Conservation (phyloP, 2,797 vertebrate species). For the Cheirogaleus major region DNA sequence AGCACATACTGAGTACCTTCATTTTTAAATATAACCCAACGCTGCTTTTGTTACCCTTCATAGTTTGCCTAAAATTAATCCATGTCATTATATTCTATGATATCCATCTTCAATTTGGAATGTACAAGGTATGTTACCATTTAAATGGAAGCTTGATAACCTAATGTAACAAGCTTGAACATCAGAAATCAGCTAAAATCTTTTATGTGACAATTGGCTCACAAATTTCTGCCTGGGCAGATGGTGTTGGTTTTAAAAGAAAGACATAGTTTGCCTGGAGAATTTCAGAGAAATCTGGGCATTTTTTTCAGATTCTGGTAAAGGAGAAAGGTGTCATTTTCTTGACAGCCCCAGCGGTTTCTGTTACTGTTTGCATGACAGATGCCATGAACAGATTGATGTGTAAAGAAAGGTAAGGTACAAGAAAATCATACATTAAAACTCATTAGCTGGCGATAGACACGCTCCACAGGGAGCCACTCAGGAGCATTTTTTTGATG, state of each 20-base stretch:
- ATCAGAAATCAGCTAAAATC: conserved; percentile 79
- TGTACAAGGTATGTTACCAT: conserved; percentile 64
- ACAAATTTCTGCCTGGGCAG: conserved; percentile 78
- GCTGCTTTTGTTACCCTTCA: not conserved
- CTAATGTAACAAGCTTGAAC: conserved; percentile 77
- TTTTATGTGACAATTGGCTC: conserved; percentile 80
- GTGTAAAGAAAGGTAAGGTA: conserved; percentile 81
- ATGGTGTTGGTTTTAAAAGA: conserved; percentile 83
- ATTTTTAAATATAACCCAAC: conserved; percentile 44
- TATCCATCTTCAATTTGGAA: conserved; percentile 52
- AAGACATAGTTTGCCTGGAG: conserved; percentile 80
- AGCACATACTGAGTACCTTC: not conserved
- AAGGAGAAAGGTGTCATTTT: conserved; percentile 86
- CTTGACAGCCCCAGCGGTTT: conserved; percentile 81
- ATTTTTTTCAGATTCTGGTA: conserved; percentile 83
- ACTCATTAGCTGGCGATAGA: conserved; percentile 85
- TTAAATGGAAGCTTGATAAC: conserved; percentile 79
- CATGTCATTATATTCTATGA: conserved; percentile 27
- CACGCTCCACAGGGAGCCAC: conserved; percentile 79
- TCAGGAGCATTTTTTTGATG: conserved; percentile 78
- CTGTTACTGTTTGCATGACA: conserved; percentile 84
- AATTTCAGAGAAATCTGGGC: conserved; percentile 83
- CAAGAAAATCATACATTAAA: conserved; percentile 84
- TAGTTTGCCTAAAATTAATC: conserved; percentile 29
- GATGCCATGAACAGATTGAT: conserved; percentile 87